A percentile compares a stretch with the other conserved stretches of the same genome.
phyloP scores from a whole-genome alignment of 1,140 invertebrate genomes.

The Rhyzopertha dominica region DNA sequence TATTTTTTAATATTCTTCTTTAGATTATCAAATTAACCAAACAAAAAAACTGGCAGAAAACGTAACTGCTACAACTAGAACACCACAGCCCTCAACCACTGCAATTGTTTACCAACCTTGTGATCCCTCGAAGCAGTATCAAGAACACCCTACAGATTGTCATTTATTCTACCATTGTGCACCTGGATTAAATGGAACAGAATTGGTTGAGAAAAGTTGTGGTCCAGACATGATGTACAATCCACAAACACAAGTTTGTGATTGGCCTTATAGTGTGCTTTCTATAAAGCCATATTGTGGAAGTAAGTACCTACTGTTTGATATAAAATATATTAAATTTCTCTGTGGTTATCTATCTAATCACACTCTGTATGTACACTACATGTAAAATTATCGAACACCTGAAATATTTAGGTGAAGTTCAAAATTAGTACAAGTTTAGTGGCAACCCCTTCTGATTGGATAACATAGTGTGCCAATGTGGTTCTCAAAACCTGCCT shows the following conservation, averaged over 20 bases:
- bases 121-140: constrained; percentile 45
- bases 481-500: too few relatives aligned
- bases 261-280: constrained; percentile 58
- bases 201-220: constrained; percentile 55
- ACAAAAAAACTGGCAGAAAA: constrained; percentile 3
- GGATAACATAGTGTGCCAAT: too few relatives aligned
- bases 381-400: too few relatives aligned
- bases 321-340: too few relatives aligned
- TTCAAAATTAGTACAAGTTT: too few relatives aligned
- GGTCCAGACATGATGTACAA: constrained; percentile 57
- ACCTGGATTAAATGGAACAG: constrained; percentile 37
- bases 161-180: constrained; percentile 56
- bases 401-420: too few relatives aligned
- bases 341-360: too few relatives aligned
- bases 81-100: constrained; percentile 7
- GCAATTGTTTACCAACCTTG: constrained; percentile 37
- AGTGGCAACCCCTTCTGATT: too few relatives aligned
- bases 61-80: constrained; percentile 3
- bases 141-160: constrained; percentile 53
- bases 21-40: background rate
- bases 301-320: too few relatives aligned
- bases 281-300: constrained; percentile 57
- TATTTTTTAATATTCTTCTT: constrained; percentile 2
- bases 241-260: constrained; percentile 54
- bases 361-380: too few relatives aligned